phyloP scores from a whole-genome alignment of 2,888 invertebrate species.

The Drosophila pseudotalamancana region DNA sequence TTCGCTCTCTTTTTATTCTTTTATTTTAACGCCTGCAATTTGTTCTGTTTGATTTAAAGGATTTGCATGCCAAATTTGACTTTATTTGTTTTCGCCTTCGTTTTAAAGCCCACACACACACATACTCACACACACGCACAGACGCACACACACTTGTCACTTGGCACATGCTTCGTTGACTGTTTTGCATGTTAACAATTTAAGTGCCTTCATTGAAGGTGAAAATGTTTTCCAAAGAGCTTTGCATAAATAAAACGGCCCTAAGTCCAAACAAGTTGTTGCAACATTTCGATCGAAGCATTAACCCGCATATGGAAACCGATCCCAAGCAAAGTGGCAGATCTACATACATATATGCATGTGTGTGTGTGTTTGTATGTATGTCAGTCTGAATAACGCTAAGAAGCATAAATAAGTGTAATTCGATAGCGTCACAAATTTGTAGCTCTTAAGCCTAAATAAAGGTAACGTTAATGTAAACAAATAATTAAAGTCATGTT shows the following conservation, averaged over 20 bases:
- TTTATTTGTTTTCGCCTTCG: constrained; percentile 69
- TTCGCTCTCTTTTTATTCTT: constrained; percentile 20
- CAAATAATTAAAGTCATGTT: constrained; percentile 24
- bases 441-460: neutral
- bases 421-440: constrained; percentile 36
- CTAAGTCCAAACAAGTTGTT: constrained; percentile 52
- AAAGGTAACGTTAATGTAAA: constrained; percentile 14
- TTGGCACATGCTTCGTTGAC: constrained; percentile 44
- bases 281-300: constrained; percentile 51
- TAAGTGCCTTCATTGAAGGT: constrained; percentile 61
- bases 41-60: constrained; percentile 75
- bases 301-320: constrained; percentile 50
- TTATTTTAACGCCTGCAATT: constrained; percentile 44
- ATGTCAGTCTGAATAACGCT: constrained; percentile 24
- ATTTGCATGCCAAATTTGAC: constrained; percentile 77
- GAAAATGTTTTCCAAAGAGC: constrained; percentile 49
- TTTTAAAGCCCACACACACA: constrained; percentile 23
- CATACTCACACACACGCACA: constrained; percentile 31
- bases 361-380: too few species aligned
- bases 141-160: constrained; percentile 41
- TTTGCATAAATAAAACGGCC: constrained; percentile 59
- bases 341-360: neutral
- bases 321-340: constrained; percentile 11
- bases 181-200: constrained; percentile 67
- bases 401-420: constrained; percentile 13